phyloP scores from a whole-genome alignment of 2,888 invertebrate genomes.

The Rotaria sp. region DNA sequence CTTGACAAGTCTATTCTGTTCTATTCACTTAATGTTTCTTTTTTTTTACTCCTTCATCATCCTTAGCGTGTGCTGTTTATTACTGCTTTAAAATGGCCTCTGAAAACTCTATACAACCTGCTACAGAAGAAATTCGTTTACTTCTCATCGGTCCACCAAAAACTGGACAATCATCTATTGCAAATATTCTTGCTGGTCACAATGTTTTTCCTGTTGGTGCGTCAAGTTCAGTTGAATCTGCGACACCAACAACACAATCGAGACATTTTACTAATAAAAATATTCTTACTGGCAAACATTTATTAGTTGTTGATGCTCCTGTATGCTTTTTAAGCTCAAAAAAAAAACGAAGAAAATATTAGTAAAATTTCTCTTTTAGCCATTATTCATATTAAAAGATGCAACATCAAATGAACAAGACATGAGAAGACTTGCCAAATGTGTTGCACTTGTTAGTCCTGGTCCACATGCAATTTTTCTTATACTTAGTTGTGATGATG shows the following conservation, averaged over 20 bases:
- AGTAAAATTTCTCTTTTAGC: neutral
- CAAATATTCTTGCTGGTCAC: slow-evolving; percentile 6
- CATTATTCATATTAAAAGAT: slow-evolving; percentile 9
- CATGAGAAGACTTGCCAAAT: slow-evolving; percentile 5
- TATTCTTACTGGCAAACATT: neutral
- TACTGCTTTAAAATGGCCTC: neutral
- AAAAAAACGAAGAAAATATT: neutral
- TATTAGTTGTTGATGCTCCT: neutral
- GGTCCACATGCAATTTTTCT: slow-evolving; percentile 27
- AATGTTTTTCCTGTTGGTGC: slow-evolving; percentile 9
- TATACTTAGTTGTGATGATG: slow-evolving; percentile 19
- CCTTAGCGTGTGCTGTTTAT: neutral
- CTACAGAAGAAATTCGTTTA: neutral
- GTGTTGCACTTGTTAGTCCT: neutral
- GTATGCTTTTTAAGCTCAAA: neutral
- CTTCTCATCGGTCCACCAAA: slow-evolving; percentile 13
- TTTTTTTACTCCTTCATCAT: no score
- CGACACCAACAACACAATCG: neutral
- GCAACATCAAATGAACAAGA: slow-evolving; percentile 1
- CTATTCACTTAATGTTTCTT: neutral
- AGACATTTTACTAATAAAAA: slow-evolving; percentile 25
- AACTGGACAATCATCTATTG: neutral
- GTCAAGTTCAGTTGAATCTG: slow-evolving; percentile 7
- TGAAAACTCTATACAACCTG: neutral
- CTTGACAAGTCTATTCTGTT: neutral